A percentile compares a stretch with the other conserved stretches of the same genome.
These are phyloP conservation scores for Aplocera efformata DNA, from an alignment of 2,888 invertebrate species.

Conservation along the genomic window DNA sequence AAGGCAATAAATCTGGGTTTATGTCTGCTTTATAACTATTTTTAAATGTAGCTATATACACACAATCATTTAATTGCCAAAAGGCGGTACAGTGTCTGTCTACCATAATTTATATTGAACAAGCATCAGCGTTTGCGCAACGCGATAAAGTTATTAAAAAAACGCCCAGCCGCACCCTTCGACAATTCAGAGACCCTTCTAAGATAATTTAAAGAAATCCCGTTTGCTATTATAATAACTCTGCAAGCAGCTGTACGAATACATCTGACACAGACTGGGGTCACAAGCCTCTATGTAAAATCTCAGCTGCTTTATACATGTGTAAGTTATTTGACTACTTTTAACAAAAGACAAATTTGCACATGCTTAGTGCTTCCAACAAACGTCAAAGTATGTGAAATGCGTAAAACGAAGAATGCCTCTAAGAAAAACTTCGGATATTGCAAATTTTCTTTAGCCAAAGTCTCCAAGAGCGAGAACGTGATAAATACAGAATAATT, in stretches of 20 bases:
- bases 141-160: constrained; percentile 35
- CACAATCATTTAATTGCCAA: not conserved
- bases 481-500: no score
- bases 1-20: no score
- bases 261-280: constrained; percentile 42
- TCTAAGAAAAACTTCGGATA: no score
- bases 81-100: no score
- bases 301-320: not conserved
- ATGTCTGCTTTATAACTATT: no score
- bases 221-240: constrained; percentile 23
- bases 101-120: not conserved
- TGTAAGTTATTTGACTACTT: not conserved
- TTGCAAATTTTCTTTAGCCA: no score
- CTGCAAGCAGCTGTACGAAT: constrained; percentile 61
- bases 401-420: no score
- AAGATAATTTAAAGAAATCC: constrained; percentile 21
- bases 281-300: constrained; percentile 21
- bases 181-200: constrained; percentile 42
- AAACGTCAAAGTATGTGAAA: no score
- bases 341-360: not conserved
- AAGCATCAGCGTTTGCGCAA: constrained; percentile 13
- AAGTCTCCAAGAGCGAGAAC: no score
- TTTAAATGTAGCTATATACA: no score
- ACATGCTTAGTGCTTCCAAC: no score
- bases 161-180: constrained; percentile 41